Evolutionary conservation across 1,140 invertebrate genomes (phyloP).

Genomic region (Saccostrea glomerata): DNA sequence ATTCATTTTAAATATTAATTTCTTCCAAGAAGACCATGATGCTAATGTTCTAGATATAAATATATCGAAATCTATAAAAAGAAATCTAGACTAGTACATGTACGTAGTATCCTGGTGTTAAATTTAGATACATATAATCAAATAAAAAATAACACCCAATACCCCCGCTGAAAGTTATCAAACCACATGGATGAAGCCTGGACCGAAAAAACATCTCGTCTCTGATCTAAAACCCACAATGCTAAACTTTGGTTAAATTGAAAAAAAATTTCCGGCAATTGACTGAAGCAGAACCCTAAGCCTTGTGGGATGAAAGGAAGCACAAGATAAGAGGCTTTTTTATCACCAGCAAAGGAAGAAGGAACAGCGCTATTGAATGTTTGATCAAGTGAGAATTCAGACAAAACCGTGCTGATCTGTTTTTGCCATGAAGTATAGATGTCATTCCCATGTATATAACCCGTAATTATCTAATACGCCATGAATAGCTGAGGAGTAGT

Average conservation of each 20-base stretch:
- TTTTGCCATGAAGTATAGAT: neutral
- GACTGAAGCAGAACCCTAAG: neutral
- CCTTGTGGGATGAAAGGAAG: conserved; percentile 5
- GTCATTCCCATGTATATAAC: neutral
- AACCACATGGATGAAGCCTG: neutral
- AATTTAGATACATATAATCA: too few relatives aligned
- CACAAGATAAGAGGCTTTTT: neutral
- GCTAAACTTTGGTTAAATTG: neutral
- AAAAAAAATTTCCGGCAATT: neutral
- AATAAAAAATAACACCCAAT: too few relatives aligned
- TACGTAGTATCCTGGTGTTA: too few relatives aligned
- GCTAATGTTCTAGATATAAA: too few relatives aligned
- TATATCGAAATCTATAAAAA: too few relatives aligned
- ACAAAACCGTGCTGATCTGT: neutral
- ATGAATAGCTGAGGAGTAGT: neutral
- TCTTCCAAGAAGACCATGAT: too few relatives aligned
- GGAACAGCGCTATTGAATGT: neutral
- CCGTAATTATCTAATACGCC: neutral
- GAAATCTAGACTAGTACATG: too few relatives aligned
- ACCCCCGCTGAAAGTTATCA: neutral
- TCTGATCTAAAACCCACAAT: neutral
- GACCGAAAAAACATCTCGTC: neutral
- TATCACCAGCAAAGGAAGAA: neutral
- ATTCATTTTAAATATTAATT: too few relatives aligned
- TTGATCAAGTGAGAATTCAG: neutral